phyloP scores from a whole-genome alignment of 2,888 invertebrate species.

The Cordilura impudica region DNA sequence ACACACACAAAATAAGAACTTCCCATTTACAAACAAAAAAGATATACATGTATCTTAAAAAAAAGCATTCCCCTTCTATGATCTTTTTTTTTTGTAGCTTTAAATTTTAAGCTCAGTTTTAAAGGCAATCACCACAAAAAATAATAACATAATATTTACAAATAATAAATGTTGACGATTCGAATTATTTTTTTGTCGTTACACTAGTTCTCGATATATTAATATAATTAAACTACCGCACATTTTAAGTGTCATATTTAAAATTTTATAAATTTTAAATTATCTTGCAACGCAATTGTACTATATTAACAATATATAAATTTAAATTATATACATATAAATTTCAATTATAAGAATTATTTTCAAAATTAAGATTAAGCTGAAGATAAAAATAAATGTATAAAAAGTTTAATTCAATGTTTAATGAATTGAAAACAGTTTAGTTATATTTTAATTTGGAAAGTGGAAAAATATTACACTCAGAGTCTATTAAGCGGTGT shows the following conservation, averaged over 20 bases:
- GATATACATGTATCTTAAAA: constrained; percentile 22
- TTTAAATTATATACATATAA: constrained; percentile 8
- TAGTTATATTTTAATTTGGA: neutral
- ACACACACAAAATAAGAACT: no score
- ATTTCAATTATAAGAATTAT: neutral
- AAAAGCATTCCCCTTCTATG: constrained; percentile 55
- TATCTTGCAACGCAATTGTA: constrained; percentile 46
- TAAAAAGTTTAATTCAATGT: constrained; percentile 6
- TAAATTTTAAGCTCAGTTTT: constrained; percentile 40
- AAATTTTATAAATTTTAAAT: constrained; percentile 61
- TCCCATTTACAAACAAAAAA: constrained; percentile 12
- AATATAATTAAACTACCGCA: constrained; percentile 26
- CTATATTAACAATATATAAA: constrained; percentile 19
- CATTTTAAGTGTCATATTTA: constrained; percentile 58
- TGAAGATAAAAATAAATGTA: constrained; percentile 24
- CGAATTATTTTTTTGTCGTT: constrained; percentile 14
- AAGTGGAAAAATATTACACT: no score
- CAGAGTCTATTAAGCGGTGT: no score
- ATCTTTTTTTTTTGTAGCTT: constrained; percentile 45
- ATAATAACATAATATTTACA: constrained; percentile 15
- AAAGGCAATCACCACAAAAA: constrained; percentile 18
- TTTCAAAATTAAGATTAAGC: constrained; percentile 16
- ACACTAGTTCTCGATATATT: constrained; percentile 28
- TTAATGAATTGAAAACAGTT: neutral
- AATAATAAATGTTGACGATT: constrained; percentile 30